These are phyloP conservation scores for Indri indri DNA, from an alignment of 2,113 vertebrate species.

Conservation along the genomic window DNA sequence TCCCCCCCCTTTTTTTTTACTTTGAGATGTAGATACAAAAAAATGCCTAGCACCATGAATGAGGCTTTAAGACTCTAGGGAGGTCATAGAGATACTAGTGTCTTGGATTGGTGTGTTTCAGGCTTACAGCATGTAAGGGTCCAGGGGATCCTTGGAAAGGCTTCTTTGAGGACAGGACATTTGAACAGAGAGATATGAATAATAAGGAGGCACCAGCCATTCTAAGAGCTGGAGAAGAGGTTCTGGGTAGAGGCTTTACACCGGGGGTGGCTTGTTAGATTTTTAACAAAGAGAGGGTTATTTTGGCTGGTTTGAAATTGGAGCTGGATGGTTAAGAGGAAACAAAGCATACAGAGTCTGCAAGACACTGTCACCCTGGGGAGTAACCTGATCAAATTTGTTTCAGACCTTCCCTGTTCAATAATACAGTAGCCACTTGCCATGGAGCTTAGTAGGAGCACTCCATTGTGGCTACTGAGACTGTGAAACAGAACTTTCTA, in stretches of 20 bases:
- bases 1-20: neutral
- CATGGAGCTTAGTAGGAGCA: neutral
- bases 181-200: neutral
- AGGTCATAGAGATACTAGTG: neutral
- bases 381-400: neutral
- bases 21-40: neutral
- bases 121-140: neutral
- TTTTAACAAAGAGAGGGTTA: neutral
- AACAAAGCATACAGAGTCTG: neutral
- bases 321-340: neutral
- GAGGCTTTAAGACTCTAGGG: neutral
- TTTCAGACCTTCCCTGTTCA: neutral
- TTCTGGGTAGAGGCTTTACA: neutral
- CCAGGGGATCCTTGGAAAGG: neutral
- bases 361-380: neutral
- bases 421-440: neutral
- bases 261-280: neutral
- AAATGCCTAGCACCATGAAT: neutral
- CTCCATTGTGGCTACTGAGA: neutral
- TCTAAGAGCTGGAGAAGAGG: neutral
- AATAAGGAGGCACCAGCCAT: neutral
- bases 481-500: neutral
- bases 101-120: neutral
- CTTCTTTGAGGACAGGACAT: neutral
- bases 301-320: neutral